Percentiles rank a stretch among this genome's conserved stretches.
These are phyloP conservation scores for Eustalomyia histrio DNA, from an alignment of 2,888 invertebrate species.

Conservation along the genomic window DNA sequence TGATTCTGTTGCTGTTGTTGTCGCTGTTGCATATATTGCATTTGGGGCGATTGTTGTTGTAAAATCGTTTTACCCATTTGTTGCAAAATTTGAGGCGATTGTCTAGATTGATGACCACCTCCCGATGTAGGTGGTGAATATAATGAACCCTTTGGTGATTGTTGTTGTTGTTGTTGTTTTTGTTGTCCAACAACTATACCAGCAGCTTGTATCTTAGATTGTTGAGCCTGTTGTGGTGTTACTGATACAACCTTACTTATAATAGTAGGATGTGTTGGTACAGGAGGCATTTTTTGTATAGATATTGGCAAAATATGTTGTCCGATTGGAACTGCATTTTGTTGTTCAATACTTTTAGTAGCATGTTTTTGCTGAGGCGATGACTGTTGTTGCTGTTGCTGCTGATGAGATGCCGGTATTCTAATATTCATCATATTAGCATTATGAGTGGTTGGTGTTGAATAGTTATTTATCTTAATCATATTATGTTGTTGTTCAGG, in stretches of 20 bases:
- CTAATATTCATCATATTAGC: conserved; percentile 59
- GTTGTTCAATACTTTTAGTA: conserved; percentile 61
- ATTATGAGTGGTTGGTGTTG: conserved; percentile 60
- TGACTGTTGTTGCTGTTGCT: conserved; percentile 40
- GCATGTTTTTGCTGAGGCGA: conserved; percentile 21
- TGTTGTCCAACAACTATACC: conserved; percentile 44
- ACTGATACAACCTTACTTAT: conserved; percentile 77
- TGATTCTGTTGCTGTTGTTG: conserved; percentile 66
- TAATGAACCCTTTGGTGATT: conserved; percentile 67
- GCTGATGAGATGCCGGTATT: conserved; percentile 59
- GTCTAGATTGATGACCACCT: conserved; percentile 67
- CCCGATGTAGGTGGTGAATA: conserved; percentile 70
- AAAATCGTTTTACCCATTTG: conserved; percentile 72
- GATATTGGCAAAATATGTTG: conserved; percentile 71
- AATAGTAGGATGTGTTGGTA: conserved; percentile 74
- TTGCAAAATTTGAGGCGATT: conserved; percentile 73
- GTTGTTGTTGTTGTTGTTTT: no score
- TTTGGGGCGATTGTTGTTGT: conserved; percentile 67
- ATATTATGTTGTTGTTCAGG: conserved; percentile 71
- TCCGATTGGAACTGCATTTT: conserved; percentile 53
- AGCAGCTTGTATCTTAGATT: conserved; percentile 68
- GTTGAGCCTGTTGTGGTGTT: conserved; percentile 75
- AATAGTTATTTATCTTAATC: conserved; percentile 65
- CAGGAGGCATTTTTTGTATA: conserved; percentile 73
- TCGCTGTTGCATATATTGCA: conserved; percentile 51